Percentiles rank a stretch among this genome's conserved stretches.
Evolutionary conservation across 2,888 invertebrate genomes (phyloP).

Genomic region (Danaus chrysippus): DNA sequence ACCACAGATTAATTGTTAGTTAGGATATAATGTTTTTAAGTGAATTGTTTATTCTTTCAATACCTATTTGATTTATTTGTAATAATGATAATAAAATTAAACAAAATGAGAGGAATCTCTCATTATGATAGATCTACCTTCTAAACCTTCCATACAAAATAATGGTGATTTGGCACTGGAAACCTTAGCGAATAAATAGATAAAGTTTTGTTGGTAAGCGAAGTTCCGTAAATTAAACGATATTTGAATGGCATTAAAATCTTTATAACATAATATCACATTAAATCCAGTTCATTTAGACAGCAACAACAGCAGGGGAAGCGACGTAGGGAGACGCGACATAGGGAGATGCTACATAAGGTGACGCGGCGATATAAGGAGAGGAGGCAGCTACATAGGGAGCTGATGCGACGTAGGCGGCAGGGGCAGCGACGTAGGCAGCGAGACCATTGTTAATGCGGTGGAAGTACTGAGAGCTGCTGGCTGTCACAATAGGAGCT

Average conservation of each 20-base stretch:
- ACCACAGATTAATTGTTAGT: too few relatives aligned
- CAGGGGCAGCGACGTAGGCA: slow-evolving; percentile 66
- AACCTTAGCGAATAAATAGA: too few relatives aligned
- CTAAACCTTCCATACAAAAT: too few relatives aligned
- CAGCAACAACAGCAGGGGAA: slow-evolving; percentile 35
- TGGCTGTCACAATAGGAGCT: slow-evolving; percentile 79
- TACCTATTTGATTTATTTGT: too few relatives aligned
- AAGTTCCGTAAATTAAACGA: too few relatives aligned
- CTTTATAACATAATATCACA: slow-evolving; percentile 33
- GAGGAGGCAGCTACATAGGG: slow-evolving; percentile 29
- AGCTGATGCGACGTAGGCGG: slow-evolving; percentile 50
- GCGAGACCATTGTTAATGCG: slow-evolving; percentile 80
- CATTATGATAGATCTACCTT: too few relatives aligned
- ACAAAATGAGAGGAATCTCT: too few relatives aligned
- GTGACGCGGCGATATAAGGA: slow-evolving; percentile 38
- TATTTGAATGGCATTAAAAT: slow-evolving; percentile 11
- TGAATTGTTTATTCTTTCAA: too few relatives aligned
- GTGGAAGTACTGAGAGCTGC: slow-evolving; percentile 84
- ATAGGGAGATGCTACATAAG: slow-evolving; percentile 14
- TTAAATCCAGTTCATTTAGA: slow-evolving; percentile 23
- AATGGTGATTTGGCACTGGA: too few relatives aligned
- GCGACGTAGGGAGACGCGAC: slow-evolving; percentile 14
- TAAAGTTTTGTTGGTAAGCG: too few relatives aligned
- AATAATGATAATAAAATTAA: too few relatives aligned
- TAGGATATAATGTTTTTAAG: too few relatives aligned